Evolutionary conservation across 2,797 vertebrate species (phyloP).

Genomic region (Hephaestus fuliginosus): DNA sequence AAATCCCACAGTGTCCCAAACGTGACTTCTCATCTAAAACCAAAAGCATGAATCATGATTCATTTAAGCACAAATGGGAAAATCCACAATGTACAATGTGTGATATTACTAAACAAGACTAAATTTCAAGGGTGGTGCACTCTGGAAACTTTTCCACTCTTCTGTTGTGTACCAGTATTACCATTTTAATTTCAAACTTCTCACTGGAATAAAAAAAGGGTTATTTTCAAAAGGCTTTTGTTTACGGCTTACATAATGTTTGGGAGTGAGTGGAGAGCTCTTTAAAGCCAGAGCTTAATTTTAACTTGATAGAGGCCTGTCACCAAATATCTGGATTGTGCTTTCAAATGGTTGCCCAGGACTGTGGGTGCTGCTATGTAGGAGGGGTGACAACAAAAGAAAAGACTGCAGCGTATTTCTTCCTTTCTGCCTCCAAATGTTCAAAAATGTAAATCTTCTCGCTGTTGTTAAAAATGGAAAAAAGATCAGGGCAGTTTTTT

Average conservation of each 20-base stretch:
- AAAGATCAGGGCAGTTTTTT: conserved; percentile 17
- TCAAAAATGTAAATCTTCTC: conserved; percentile 6
- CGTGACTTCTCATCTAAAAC: conserved; percentile 13
- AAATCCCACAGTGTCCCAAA: not conserved
- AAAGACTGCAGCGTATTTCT: conserved; percentile 20
- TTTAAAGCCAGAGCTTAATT: conserved; percentile 44
- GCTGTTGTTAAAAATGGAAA: conserved; percentile 7
- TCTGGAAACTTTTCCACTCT: not conserved
- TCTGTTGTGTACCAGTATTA: conserved; percentile 20
- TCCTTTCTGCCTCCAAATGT: conserved; percentile 24
- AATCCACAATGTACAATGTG: conserved; percentile 20
- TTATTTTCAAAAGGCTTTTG: conserved; percentile 44
- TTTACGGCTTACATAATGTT: conserved; percentile 50
- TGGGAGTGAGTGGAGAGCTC: conserved; percentile 30
- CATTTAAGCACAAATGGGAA: conserved; percentile 24
- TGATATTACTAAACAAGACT: conserved; percentile 28
- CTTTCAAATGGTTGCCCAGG: conserved; percentile 32
- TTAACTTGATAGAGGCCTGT: conserved; percentile 57
- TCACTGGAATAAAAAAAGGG: conserved; percentile 18
- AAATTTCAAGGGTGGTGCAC: conserved; percentile 35
- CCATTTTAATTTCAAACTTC: conserved; percentile 49
- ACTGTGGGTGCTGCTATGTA: conserved; percentile 44
- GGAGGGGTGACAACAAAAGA: conserved; percentile 54
- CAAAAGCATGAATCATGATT: conserved; percentile 29
- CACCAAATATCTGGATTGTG: conserved; percentile 51